Percentiles rank a stretch among this genome's conserved stretches.
Evolutionary conservation across 1,140 invertebrate species (phyloP).

Genomic region (Aleiodes sp.): DNA sequence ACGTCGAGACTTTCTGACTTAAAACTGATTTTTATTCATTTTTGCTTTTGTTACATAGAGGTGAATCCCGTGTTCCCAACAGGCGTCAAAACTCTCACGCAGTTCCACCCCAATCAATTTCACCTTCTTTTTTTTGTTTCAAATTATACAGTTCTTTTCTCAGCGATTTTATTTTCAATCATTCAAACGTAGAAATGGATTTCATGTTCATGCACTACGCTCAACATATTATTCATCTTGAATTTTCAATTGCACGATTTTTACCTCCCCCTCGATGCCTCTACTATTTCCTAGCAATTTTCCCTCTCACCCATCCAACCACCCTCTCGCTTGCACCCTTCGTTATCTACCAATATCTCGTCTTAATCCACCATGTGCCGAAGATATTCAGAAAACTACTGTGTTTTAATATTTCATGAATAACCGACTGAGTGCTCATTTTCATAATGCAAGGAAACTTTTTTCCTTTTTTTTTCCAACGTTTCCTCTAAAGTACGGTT

Average conservation of each 20-base stretch:
- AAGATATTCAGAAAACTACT: neutral
- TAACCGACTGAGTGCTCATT: constrained; percentile 6
- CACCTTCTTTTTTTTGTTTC: neutral
- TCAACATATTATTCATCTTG: constrained; percentile 3
- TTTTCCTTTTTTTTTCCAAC: neutral
- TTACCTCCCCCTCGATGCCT: neutral
- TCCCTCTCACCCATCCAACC: neutral
- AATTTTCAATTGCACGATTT: constrained; percentile 3
- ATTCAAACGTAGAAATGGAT: neutral
- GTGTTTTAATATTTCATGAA: constrained; percentile 5
- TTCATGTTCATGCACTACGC: neutral
- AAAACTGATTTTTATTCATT: neutral
- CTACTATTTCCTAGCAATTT: neutral
- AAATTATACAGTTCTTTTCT: neutral
- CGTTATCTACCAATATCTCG: too few species aligned
- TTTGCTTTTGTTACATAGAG: neutral
- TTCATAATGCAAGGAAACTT: constrained; percentile 14
- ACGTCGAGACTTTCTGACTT: neutral
- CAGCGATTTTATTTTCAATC: neutral
- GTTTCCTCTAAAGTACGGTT: neutral
- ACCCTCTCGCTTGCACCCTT: too few species aligned
- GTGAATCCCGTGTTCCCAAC: neutral
- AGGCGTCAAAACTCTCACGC: constrained; percentile 10
- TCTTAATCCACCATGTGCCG: neutral
- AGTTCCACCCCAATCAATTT: neutral